Base-by-base conservation (phyloP, 2,888 invertebrate species). In the Leptura quadrifasciata region DNA sequence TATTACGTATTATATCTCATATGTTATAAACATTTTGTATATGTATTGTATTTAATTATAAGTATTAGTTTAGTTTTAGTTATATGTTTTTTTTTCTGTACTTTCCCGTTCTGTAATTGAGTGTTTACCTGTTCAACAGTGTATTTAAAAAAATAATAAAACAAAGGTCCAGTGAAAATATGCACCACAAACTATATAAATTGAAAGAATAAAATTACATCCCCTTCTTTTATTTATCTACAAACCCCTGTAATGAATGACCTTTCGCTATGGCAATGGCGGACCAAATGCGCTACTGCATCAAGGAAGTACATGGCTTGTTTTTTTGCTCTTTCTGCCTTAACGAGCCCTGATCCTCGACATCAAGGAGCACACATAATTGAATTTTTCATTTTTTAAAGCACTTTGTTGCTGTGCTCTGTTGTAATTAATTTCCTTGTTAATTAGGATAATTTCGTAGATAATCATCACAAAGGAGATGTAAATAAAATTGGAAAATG, bases 391-490 rank as follows among this genome's bases (percentile, higher is more conserved):
- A 39, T 63, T 39, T 63, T 63, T 63, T 63, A 57, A 27, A 9
- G 58, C 6, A 60, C 5, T 17, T 64, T 64, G 52, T 65, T 65
- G 0, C 52, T n/a, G 15, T 39, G 52, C n/a, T 18, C 39, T 5
- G 15, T 31, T 31, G 63, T 35, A 5, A 39, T 65, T 63, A 63
- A 35, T 63, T 63, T 20, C 10, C 60, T 35, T 35, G 18, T 63
- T 63, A 63, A 63, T 63, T 63, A 20, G 63, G 63, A 63, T 63
- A 63, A 39, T 63, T 63, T 17, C 20, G 21, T 24, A 52, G 65
- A 65, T 65, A 65, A 65, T 52, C 65, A 65, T 65, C 52, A 39
- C 15, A 12, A 65, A 65, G 52, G 65, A 65, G 52, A 52, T 8
- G 47, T 52, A 52, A 65, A 65, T 52, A 24, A 65, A 65, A 39